Base-by-base conservation (phyloP, 2,113 vertebrate genomes). In the Cynopterus brachyotis region DNA sequence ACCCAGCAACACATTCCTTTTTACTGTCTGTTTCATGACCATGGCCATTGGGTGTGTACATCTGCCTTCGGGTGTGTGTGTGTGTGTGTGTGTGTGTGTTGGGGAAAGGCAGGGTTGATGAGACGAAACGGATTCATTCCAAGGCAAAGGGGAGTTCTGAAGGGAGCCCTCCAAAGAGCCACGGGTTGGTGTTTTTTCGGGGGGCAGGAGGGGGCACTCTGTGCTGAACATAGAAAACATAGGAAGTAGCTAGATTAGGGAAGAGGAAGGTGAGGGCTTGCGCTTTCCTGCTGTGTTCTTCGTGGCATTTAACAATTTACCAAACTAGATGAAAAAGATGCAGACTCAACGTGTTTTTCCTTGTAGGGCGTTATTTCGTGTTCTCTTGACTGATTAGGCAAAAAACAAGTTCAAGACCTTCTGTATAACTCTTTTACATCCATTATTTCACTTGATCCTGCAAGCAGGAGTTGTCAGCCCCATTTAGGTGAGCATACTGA, bases 151-250 rank as follows among this genome's bases (percentile, higher is more conserved):
- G 69, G 45, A 93, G 88, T 64, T 91, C 30, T 10, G 4, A 70
- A 79, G 69, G 80, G 90, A 93, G 70, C 40, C 83, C 40, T 81
- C 85, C 45, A 55, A 55, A 82, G 64, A 89, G 73, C 22, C 53
- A 4, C 4, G 24, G 66, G 84, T 83, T 70, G 4, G 6, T 86
- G 55, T 19, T 42, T 75, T 76, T 82, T 30, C 0, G 19, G 35
- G 4, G 57, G 30, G 32, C 22, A 26, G 22, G 13, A 32, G 7
- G 17, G 42, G 15, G 9, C 30, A 11, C 42, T 9, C 10, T 62
- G 53, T 60, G 81, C 91, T 94, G 92, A 96, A 95, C 96, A 86
- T 91, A 94, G 95, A 64, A 90, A 81, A n/a, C 53, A 13, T 17
- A 40, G 72, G 72, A 83, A 57, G 67, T 62, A 79, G 89, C 91